A percentile compares a stretch with the other conserved stretches of the same genome.
These are phyloP conservation scores for Carcharodon carcharias DNA, from an alignment of 2,797 vertebrate species.

Conservation along the genomic window DNA sequence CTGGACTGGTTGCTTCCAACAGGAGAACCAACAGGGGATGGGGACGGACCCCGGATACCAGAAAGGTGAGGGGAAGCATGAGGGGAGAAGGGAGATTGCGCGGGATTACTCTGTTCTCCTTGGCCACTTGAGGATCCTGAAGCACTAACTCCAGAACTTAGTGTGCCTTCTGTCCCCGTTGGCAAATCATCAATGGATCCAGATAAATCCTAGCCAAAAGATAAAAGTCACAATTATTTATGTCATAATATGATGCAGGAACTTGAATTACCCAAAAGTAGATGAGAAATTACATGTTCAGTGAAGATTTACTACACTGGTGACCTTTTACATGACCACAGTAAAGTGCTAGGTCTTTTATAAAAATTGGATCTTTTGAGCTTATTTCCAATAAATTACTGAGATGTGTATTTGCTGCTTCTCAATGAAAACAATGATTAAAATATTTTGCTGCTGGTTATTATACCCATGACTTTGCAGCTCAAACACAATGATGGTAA, in stretches of 20 bases:
- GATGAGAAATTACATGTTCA: background rate
- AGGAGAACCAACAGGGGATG: constrained; percentile 83
- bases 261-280: background rate
- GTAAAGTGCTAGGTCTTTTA: background rate
- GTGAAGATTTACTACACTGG: background rate
- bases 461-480: background rate
- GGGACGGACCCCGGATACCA: constrained; percentile 79
- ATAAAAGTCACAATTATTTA: background rate
- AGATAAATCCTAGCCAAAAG: constrained; percentile 73
- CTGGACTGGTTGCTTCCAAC: constrained; percentile 84
- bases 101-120: constrained; percentile 81
- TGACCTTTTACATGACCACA: background rate
- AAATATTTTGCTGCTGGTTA: background rate
- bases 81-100: constrained; percentile 87
- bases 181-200: constrained; percentile 93
- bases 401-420: background rate
- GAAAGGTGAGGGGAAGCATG: constrained; percentile 84
- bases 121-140: constrained; percentile 82
- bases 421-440: background rate
- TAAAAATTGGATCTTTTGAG: background rate
- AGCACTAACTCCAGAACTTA: constrained; percentile 73
- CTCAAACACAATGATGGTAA: background rate
- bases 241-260: background rate
- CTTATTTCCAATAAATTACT: background rate
- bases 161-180: constrained; percentile 80